These are phyloP conservation scores for Trissonchulus latispiculum DNA, from an alignment of 2,888 invertebrate genomes.

Conservation along the genomic window DNA sequence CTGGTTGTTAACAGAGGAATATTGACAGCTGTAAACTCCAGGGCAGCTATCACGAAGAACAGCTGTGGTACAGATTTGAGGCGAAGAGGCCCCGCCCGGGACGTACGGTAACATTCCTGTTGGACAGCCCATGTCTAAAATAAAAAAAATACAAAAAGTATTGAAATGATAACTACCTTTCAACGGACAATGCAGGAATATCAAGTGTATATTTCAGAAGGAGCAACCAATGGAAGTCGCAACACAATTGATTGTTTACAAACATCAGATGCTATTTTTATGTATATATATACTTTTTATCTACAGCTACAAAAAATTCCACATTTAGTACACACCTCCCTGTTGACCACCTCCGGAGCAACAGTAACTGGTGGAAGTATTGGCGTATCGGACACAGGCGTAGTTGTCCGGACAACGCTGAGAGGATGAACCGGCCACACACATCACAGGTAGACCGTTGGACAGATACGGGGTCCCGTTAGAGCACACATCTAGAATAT, in stretches of 20 bases:
- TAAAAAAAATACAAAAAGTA: too few species aligned
- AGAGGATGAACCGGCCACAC: background rate
- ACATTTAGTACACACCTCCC: background rate
- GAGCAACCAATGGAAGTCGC: too few species aligned
- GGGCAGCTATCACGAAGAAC: background rate
- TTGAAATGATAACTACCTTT: too few species aligned
- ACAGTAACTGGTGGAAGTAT: conserved; percentile 8
- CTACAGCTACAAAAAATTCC: too few species aligned
- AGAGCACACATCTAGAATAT: background rate
- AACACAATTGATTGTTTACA: too few species aligned
- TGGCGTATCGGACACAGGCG: background rate
- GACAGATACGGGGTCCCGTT: background rate
- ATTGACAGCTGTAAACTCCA: conserved; percentile 4
- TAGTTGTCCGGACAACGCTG: background rate
- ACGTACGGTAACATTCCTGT: background rate
- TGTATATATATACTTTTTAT: too few species aligned
- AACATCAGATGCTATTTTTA: too few species aligned
- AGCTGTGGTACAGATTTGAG: background rate
- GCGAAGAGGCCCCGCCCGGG: background rate
- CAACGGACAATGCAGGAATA: too few species aligned
- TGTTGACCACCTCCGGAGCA: background rate
- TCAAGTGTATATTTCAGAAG: too few species aligned
- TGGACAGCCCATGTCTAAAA: background rate
- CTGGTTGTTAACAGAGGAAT: background rate
- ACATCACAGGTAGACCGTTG: background rate